Evolutionary conservation across 2,113 vertebrate genomes (phyloP).

Genomic region (Dasyprocta punctata): DNA sequence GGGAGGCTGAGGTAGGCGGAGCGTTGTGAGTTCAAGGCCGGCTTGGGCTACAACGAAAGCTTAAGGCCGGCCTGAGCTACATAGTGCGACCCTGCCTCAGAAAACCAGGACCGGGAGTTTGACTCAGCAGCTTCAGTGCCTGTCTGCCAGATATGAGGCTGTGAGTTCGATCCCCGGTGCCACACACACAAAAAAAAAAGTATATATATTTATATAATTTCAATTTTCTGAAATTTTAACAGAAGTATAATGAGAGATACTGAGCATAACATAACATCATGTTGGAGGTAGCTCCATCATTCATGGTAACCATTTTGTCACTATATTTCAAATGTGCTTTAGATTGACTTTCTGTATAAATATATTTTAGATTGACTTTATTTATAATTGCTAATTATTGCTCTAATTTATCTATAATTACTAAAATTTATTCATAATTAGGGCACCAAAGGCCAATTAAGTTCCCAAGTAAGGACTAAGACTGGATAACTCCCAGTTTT

Average conservation of each 20-base stretch:
- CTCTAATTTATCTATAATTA: conserved; percentile 69
- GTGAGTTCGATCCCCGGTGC: too few species aligned
- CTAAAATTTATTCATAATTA: conserved; percentile 71
- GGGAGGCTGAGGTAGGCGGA: too few species aligned
- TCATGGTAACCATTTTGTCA: conserved; percentile 30
- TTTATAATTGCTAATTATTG: conserved; percentile 74
- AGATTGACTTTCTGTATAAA: conserved; percentile 67
- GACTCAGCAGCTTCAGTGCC: too few species aligned
- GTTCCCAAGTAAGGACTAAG: conserved; percentile 36
- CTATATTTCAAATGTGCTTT: conserved; percentile 12
- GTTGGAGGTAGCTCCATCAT: not conserved
- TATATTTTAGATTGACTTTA: conserved; percentile 57
- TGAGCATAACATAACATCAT: not conserved
- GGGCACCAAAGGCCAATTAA: conserved; percentile 60
- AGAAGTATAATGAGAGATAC: not conserved
- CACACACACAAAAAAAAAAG: too few species aligned
- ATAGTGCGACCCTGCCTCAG: too few species aligned
- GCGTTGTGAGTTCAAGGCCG: too few species aligned
- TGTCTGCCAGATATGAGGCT: too few species aligned
- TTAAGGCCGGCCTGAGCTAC: too few species aligned
- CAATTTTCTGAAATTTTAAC: not conserved
- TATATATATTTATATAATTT: not conserved
- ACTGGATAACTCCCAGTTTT: conserved; percentile 52
- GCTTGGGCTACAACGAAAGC: too few species aligned
- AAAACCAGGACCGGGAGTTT: too few species aligned